Percentiles rank a stretch among this genome's conserved stretches.
phyloP scores from a whole-genome alignment of 1,140 invertebrate species.

The Tetramorium simillimum region DNA sequence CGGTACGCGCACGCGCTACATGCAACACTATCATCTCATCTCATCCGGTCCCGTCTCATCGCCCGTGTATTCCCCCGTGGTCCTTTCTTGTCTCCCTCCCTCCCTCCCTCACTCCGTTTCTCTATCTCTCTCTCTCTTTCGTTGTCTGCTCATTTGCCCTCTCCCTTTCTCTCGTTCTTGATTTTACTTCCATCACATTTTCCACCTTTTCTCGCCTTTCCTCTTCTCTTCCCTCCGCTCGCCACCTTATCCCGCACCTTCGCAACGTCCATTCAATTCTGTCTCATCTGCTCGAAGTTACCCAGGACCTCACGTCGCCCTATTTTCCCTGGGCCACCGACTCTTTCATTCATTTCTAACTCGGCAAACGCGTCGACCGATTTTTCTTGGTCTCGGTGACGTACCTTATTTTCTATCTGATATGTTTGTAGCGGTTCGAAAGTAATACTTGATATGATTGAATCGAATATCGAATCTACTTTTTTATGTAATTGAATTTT shows the following conservation, averaged over 20 bases:
- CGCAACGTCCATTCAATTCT: slow-evolving; percentile 72
- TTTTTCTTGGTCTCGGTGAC: not conserved
- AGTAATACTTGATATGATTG: not conserved
- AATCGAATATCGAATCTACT: not conserved
- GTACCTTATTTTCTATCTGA: slow-evolving; percentile 11
- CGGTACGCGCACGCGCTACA: slow-evolving; percentile 79
- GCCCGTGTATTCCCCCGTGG: slow-evolving; percentile 64
- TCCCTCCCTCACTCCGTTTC: not conserved
- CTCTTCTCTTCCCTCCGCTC: slow-evolving; percentile 4
- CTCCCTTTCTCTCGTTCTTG: not conserved
- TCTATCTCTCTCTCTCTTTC: not conserved
- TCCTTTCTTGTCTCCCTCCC: slow-evolving; percentile 16
- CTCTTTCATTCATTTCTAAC: slow-evolving; percentile 66
- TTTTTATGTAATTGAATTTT: slow-evolving; percentile 11
- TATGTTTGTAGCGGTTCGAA: slow-evolving; percentile 6
- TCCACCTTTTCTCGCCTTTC: not conserved
- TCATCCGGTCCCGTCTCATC: slow-evolving; percentile 78
- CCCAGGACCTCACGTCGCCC: slow-evolving; percentile 12
- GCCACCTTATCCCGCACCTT: slow-evolving; percentile 56
- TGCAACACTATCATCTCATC: slow-evolving; percentile 76
- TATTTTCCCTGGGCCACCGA: slow-evolving; percentile 25
- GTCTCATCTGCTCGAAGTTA: slow-evolving; percentile 67
- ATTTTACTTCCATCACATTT: slow-evolving; percentile 44
- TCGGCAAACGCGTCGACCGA: slow-evolving; percentile 18
- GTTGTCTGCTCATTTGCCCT: slow-evolving; percentile 40